phyloP scores from a whole-genome alignment of 2,888 invertebrate genomes.

The Seira sanloemensis region DNA sequence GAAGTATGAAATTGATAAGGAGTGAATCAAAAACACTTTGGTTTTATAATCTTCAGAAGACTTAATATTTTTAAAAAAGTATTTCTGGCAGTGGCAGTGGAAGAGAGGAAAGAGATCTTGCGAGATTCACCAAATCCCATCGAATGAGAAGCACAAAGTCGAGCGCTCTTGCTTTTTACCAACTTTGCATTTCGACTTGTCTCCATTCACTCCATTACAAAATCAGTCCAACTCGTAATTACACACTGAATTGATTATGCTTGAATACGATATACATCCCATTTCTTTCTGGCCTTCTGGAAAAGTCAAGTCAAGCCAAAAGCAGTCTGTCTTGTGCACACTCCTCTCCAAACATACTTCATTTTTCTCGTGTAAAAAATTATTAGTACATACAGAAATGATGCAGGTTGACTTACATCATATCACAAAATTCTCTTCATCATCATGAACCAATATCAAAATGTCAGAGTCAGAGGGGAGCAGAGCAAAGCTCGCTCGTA shows the following conservation, averaged over 20 bases:
- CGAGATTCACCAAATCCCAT: constrained; percentile 32
- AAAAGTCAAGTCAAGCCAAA: constrained; percentile 20
- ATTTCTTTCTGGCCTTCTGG: constrained; percentile 15
- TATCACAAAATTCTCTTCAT: no score
- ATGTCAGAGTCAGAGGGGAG: background rate
- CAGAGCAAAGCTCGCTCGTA: background rate
- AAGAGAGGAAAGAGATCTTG: constrained; percentile 22
- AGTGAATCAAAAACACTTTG: background rate
- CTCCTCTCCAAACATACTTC: no score
- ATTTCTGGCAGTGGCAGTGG: no score
- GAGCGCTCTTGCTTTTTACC: background rate
- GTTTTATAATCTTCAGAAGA: background rate
- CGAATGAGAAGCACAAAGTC: constrained; percentile 25
- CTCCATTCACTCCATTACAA: background rate
- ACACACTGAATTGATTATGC: no score
- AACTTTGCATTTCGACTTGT: background rate
- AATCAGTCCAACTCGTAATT: background rate
- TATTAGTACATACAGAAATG: constrained; percentile 9
- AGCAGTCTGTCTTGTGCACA: no score
- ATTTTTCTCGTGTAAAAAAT: background rate
- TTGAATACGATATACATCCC: constrained; percentile 13
- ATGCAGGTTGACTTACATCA: constrained; percentile 39
- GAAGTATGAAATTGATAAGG: background rate
- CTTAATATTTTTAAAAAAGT: no score
- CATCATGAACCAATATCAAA: no score